Evolutionary conservation across 2,113 vertebrate genomes (phyloP).

Genomic region (Heloderma charlesbogerti): DNA sequence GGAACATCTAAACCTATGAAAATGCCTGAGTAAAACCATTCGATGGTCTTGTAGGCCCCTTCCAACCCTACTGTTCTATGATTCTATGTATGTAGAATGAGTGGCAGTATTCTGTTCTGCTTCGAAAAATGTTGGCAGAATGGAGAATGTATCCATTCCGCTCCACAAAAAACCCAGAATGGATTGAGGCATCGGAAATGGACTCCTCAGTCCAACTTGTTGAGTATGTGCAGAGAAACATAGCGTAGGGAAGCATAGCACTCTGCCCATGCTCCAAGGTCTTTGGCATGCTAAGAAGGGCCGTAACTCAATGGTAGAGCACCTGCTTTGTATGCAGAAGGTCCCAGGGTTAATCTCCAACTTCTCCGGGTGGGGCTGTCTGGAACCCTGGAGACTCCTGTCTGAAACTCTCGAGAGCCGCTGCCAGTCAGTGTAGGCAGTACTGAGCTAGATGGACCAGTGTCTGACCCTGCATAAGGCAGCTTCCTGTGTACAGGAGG

Average conservation of each 20-base stretch:
- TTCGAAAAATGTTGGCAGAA: neutral
- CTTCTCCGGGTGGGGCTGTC: neutral
- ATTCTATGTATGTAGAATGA: too few species aligned
- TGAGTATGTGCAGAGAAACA: neutral
- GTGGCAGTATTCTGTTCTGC: fast-evolving
- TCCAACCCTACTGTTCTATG: too few species aligned
- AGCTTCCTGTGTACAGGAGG: too few species aligned
- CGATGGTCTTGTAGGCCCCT: too few species aligned
- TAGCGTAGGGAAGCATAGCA: too few species aligned
- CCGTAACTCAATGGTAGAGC: too few species aligned
- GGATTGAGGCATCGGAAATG: neutral
- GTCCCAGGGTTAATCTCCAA: neutral
- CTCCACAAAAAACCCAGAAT: neutral
- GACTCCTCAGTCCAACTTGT: neutral
- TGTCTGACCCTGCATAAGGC: too few species aligned
- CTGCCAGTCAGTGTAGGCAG: too few species aligned
- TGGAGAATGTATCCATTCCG: neutral
- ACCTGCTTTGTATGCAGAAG: neutral
- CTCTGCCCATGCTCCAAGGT: too few species aligned
- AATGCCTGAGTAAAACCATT: too few species aligned
- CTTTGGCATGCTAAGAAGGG: neutral
- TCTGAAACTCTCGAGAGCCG: neutral
- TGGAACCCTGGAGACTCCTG: neutral
- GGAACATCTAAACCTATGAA: neutral
- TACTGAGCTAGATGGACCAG: too few species aligned